Evolutionary conservation across 2,113 vertebrate species (phyloP).

Genomic region (Phalacrocorax aristotelis): DNA sequence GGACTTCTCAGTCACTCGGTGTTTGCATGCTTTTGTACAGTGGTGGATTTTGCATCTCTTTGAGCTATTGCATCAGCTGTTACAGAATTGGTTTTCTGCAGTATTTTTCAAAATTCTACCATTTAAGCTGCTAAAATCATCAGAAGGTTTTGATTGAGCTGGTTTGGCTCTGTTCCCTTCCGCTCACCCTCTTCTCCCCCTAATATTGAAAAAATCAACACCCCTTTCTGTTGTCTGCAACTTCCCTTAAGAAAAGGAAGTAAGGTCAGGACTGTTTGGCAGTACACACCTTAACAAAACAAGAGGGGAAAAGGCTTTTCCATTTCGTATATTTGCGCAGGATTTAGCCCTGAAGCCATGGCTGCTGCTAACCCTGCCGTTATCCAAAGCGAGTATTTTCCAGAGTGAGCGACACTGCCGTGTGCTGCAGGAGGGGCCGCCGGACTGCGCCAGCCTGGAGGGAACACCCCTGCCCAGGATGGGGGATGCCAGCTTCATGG

Average conservation of each 20-base stretch:
- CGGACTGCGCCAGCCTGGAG: not conserved
- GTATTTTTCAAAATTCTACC: not conserved
- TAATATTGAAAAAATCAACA: not conserved
- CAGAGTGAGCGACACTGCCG: not conserved
- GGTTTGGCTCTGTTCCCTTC: not conserved
- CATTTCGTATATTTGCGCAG: rapidly evolving
- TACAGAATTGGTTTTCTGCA: rapidly evolving
- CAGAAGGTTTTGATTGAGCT: not conserved
- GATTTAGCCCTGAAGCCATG: rapidly evolving
- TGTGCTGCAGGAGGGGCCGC: not conserved
- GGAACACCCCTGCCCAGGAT: not conserved
- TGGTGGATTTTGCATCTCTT: not conserved
- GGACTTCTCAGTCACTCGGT: not conserved
- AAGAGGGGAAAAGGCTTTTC: not conserved
- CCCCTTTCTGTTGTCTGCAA: not conserved
- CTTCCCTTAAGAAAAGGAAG: too few relatives aligned
- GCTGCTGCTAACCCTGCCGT: not conserved
- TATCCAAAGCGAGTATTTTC: not conserved
- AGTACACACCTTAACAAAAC: not conserved
- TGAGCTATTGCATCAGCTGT: not conserved
- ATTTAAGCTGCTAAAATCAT: not conserved
- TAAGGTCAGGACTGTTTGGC: not conserved
- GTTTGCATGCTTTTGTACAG: rapidly evolving
- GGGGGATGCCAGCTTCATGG: not conserved
- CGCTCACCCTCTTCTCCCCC: rapidly evolving